Evolutionary conservation across 1,140 invertebrate species (phyloP), one percentile per base, ranked within the genome.

Genomic region (Theocolax elegans): DNA sequence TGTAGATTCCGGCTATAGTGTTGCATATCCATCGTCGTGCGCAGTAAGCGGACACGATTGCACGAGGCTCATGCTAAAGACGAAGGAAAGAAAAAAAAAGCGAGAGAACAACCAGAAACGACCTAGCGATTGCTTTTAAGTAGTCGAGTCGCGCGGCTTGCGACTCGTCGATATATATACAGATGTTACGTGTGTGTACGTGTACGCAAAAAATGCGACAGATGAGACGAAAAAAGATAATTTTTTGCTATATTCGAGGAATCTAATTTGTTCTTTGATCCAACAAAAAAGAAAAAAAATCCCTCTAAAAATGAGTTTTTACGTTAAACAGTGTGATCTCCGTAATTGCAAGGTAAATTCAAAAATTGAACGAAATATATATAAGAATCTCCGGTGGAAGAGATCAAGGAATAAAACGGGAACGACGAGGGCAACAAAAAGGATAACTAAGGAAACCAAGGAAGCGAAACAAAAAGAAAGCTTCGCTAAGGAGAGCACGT

Each of bases 11-110:
- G 77, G 73, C 76, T 83, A n/a, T n/a, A 81, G 77, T 83, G 80
- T 85, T 85, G 81, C 83, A 81, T 76, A 78, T 83, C 77, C 83
- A 81, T 76, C 75, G 48, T 29, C 66, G 79, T 73, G 75, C 80
- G 76, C 80, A 82, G 82, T 83, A 83, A 84, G 83, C 78, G 78
- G 83, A 83, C 83, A 84, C 80, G 83, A 84, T 83, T 85, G 81
- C 80, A 81, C 77, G 73, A 74, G 79, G 75, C 74, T 74, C 69
- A 72, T 74, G 70, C 64, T 64, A n/a, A n/a, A n/a, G 74, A 49
- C 48, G 74, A 31, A 69, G 68, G 65, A 72, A 62, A 46, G 64
- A 65, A 74, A 68, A 72, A 79, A 80, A 77, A 79, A 72, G 73
- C 75, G 72, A 76, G n/a, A n/a, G n/a, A n/a, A n/a, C 76, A 73